phyloP scores from a whole-genome alignment of 1,140 invertebrate species.

The Pinna nobilis region DNA sequence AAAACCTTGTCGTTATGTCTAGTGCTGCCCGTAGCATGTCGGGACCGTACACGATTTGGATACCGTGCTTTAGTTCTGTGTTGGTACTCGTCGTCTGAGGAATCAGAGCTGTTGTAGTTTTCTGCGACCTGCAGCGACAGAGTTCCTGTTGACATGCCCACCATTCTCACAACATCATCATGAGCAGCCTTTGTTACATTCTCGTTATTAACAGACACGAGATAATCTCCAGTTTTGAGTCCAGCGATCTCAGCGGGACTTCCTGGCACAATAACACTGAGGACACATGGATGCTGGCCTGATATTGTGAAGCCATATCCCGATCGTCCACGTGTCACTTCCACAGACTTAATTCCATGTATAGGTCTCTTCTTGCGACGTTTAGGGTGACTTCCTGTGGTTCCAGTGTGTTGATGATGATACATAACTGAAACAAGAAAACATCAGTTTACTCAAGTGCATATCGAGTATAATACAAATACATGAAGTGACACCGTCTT shows the following conservation, averaged over 20 bases:
- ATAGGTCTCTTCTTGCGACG: conserved; percentile 87
- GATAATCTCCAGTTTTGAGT: conserved; percentile 90
- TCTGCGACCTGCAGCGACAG: conserved; percentile 89
- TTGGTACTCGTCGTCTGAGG: conserved; percentile 82
- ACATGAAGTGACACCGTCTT: no score
- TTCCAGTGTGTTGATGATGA: conserved; percentile 4
- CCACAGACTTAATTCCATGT: conserved; percentile 88
- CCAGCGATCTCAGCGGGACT: conserved; percentile 91
- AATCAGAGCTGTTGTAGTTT: conserved; percentile 85
- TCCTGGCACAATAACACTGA: conserved; percentile 89
- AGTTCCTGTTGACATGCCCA: conserved; percentile 87
- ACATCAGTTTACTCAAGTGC: no score
- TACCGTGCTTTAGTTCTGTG: conserved; percentile 75
- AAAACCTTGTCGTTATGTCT: conserved; percentile 48
- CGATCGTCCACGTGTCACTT: conserved; percentile 87
- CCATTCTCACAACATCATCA: conserved; percentile 93
- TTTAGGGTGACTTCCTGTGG: conserved; percentile 51
- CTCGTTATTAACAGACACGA: conserved; percentile 92
- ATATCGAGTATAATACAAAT: no score
- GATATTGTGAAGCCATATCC: conserved; percentile 95
- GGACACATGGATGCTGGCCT: conserved; percentile 92
- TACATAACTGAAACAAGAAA: conserved; percentile 12
- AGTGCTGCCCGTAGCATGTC: conserved; percentile 35
- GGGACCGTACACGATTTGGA: conserved; percentile 78
- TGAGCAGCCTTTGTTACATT: conserved; percentile 92